A percentile compares a stretch with the other conserved stretches of the same genome.
Conservation (phyloP, 2,797 vertebrate genomes). For the Megaceryle alcyon region DNA sequence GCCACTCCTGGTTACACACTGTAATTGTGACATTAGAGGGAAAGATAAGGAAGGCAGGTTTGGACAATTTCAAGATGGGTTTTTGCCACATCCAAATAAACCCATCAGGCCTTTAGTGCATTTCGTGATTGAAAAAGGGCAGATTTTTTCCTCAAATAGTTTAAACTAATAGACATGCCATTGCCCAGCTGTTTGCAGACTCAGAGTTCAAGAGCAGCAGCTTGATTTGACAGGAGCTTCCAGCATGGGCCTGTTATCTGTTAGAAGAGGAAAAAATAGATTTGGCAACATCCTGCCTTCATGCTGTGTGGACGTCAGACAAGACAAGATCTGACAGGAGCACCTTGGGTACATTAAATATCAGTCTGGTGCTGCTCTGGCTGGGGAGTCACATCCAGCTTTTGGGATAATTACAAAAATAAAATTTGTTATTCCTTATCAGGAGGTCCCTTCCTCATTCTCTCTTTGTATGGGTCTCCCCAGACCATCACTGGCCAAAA, state of each 20-base stretch:
- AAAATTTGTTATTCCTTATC: not conserved
- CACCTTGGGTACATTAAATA: not conserved
- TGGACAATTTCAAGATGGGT: not conserved
- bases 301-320: not conserved
- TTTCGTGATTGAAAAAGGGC: not conserved
- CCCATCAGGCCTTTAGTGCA: fast-evolving
- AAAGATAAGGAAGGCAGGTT: not conserved
- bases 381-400: not conserved
- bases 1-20: fast-evolving
- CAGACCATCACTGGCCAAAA: not conserved
- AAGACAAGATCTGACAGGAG: not conserved
- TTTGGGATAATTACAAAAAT: not conserved
- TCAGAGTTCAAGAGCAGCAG: not conserved
- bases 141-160: not conserved
- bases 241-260: not conserved
- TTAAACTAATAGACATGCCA: not conserved
- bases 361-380: not conserved
- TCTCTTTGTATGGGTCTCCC: not conserved
- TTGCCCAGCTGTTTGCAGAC: not conserved
- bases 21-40: not conserved
- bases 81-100: not conserved
- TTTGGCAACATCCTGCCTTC: not conserved
- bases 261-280: not conserved
- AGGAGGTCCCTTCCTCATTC: not conserved
- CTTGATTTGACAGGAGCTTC: not conserved